Evolutionary conservation across 2,797 vertebrate species (phyloP).

Genomic region (Macroramphosus scolopax): DNA sequence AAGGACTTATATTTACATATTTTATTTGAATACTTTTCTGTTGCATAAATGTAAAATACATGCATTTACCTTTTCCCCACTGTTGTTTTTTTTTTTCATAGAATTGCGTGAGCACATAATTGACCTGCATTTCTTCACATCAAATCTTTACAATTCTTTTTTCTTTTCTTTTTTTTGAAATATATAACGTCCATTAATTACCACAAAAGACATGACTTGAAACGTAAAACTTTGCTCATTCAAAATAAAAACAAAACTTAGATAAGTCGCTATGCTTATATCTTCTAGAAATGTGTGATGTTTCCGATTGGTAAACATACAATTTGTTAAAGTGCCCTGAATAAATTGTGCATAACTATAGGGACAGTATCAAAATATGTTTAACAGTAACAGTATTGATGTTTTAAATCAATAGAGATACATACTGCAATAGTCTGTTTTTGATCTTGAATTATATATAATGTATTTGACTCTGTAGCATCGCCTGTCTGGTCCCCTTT

Average conservation of each 20-base stretch:
- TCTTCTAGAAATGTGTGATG: constrained; percentile 46
- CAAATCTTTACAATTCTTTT: constrained; percentile 80
- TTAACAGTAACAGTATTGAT: constrained; percentile 57
- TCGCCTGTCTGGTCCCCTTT: constrained; percentile 40
- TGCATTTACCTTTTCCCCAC: constrained; percentile 95
- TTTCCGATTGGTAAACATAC: constrained; percentile 54
- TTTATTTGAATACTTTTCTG: constrained; percentile 81
- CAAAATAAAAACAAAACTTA: constrained; percentile 63
- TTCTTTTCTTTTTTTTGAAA: constrained; percentile 22
- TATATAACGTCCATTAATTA: constrained; percentile 83
- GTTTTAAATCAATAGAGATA: constrained; percentile 49
- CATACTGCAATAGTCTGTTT: constrained; percentile 42
- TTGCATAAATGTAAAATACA: constrained; percentile 98
- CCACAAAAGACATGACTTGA: constrained; percentile 81
- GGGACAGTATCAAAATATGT: constrained; percentile 58
- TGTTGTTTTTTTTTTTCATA: constrained; percentile 54
- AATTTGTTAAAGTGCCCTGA: constrained; percentile 73
- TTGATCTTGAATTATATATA: constrained; percentile 22
- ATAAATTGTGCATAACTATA: constrained; percentile 68
- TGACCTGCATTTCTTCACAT: constrained; percentile 75
- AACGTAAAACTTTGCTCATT: constrained; percentile 69
- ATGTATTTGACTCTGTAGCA: constrained; percentile 44
- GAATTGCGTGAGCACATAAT: constrained; percentile 71
- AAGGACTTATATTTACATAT: constrained; percentile 85
- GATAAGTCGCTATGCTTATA: constrained; percentile 59